Conservation (phyloP, 2,113 vertebrate species). For the Pluvialis apricaria region DNA sequence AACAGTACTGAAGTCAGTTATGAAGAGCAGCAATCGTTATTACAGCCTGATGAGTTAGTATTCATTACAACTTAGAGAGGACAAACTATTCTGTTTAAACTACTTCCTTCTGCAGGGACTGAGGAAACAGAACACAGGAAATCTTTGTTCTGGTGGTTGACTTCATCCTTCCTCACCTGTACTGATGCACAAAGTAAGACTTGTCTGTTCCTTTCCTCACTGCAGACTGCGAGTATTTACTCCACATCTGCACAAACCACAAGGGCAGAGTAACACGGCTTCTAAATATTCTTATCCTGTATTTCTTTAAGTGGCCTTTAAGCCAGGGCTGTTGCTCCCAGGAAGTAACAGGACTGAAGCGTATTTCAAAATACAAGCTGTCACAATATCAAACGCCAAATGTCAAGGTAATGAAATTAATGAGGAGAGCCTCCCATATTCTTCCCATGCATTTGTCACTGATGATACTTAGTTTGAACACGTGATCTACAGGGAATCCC, state of each 20-base stretch:
- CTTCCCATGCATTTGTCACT: neutral
- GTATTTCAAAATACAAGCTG: neutral
- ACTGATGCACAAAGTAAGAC: neutral
- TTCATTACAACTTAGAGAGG: neutral
- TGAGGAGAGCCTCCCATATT: neutral
- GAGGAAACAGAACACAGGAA: neutral
- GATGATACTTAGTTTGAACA: neutral
- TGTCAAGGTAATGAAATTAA: neutral
- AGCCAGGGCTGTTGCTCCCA: neutral
- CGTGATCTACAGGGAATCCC: neutral
- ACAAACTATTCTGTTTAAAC: neutral
- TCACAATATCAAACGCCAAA: neutral
- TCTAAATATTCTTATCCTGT: neutral
- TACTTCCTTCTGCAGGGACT: neutral
- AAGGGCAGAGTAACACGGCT: neutral
- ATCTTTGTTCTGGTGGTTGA: neutral
- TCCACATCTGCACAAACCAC: neutral
- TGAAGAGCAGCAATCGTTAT: neutral
- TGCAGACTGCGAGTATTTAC: neutral
- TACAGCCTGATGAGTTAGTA: neutral
- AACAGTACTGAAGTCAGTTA: neutral
- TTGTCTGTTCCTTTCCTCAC: neutral
- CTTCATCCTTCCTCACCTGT: neutral
- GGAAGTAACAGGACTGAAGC: neutral
- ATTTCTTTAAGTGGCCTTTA: neutral